Evolutionary conservation across 2,888 invertebrate genomes (phyloP), one percentile per base, ranked within the genome.

Genomic region (Panorpa germanica): DNA sequence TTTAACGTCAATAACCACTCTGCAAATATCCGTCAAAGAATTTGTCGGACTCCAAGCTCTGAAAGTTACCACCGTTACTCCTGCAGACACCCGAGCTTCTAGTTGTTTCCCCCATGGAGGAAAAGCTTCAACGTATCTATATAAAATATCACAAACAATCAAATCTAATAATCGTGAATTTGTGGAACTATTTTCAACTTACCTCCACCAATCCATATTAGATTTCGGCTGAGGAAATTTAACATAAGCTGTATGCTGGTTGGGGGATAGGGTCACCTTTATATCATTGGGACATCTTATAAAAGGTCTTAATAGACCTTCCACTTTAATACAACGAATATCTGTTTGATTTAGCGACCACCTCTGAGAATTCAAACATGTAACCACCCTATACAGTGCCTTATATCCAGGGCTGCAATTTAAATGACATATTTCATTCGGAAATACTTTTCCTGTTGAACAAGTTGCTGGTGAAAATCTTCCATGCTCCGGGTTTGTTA

Each of bases 211-310:
- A 45, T 73, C 69, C 43, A 72, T 59, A 47, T 73, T 73, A 18
- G 73, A 66, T 42, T 65, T 48, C 1, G 63, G 63, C 31, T 46
- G 47, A 15, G 52, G 63, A 0, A 68, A 58, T 34, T 63, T 43
- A n/a, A 55, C 46, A 24, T 48, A 47, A 3, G 50, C 45, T 4
- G 42, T 47, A 7, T 35, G 39, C 22, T 52, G 48, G 1, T 41
- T 45, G 2, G 39, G 55, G 3, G 63, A 60, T 26, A 74, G 51
- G 26, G 60, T 57, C 19, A 68, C 60, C 18, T 59, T 62, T 23
- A 71, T 54, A 41, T 66, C 63, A 23, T 61, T 55, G 2, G 74
- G 72, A 43, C 74, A 75, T 39, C 60, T 63, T 36, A 75, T 70
- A 39, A 59, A 67, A 12, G 69, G 63, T 33, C 56, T 51, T 23